phyloP scores from a whole-genome alignment of 2,113 vertebrate genomes.

The Tinamus guttatus region DNA sequence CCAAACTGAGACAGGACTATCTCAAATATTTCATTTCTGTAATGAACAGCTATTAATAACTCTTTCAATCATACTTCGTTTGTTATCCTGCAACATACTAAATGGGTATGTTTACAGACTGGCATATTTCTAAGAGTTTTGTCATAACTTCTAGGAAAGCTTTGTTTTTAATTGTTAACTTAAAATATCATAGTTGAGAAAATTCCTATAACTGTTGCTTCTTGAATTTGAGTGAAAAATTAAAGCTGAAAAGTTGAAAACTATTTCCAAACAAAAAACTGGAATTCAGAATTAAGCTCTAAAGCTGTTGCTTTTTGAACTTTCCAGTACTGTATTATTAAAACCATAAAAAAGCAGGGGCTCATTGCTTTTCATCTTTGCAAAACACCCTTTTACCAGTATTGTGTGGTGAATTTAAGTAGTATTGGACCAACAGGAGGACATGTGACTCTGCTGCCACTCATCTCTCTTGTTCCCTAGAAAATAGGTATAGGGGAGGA shows the following conservation, averaged over 20 bases:
- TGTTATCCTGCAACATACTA: not conserved
- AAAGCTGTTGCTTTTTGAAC: not conserved
- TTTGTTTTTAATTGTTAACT: not conserved
- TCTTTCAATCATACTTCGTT: not conserved
- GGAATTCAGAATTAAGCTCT: not conserved
- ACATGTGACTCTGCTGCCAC: not conserved
- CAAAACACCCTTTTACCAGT: not conserved
- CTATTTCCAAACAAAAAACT: not conserved
- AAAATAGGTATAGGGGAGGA: not conserved
- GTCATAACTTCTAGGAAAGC: not conserved
- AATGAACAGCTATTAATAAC: not conserved
- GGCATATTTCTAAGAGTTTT: not conserved
- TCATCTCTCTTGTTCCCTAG: not conserved
- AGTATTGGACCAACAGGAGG: not conserved
- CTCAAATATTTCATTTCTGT: conserved; percentile 16
- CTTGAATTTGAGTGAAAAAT: not conserved
- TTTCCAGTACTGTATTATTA: not conserved
- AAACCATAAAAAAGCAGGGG: not conserved
- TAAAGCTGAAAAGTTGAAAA: not conserved
- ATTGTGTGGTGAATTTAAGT: not conserved
- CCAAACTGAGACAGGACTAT: not conserved
- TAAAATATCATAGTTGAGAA: not conserved
- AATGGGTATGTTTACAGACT: not conserved
- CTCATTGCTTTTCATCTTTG: not conserved
- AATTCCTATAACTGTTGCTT: not conserved